These are phyloP conservation scores for Megastigmus dorsalis DNA, from an alignment of 2,888 invertebrate genomes.

Conservation along the genomic window DNA sequence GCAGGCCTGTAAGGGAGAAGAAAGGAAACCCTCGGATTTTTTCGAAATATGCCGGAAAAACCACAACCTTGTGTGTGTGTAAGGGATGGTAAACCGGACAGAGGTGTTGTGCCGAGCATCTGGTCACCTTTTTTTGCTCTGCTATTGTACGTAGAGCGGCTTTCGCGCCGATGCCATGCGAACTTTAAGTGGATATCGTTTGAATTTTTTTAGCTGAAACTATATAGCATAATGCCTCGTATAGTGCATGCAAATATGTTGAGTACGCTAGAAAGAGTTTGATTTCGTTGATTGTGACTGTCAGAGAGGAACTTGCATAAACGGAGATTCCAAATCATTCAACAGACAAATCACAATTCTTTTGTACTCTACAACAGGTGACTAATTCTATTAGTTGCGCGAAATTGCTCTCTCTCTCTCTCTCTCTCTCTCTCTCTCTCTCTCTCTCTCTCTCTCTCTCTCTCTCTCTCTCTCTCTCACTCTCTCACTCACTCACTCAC, in stretches of 20 bases:
- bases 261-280: conserved; percentile 37
- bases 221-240: background rate
- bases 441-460: background rate
- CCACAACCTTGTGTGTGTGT: background rate
- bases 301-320: no score
- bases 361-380: no score
- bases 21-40: conserved; percentile 9
- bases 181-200: conserved; percentile 24
- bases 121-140: conserved; percentile 10
- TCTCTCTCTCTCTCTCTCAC: conserved; percentile 1
- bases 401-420: background rate
- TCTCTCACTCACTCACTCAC: background rate
- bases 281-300: no score
- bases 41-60: conserved; percentile 26
- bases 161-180: background rate
- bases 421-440: background rate
- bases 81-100: conserved; percentile 6
- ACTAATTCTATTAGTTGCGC: conserved; percentile 53
- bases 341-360: no score
- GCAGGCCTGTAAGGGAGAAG: background rate
- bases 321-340: no score
- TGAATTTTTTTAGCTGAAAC: no score
- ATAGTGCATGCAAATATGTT: background rate
- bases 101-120: conserved; percentile 21
- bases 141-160: background rate